Percentiles rank a stretch among this genome's conserved stretches.
These are phyloP conservation scores for Monoplex corrugatus DNA, from an alignment of 2,888 invertebrate genomes.

Conservation along the genomic window DNA sequence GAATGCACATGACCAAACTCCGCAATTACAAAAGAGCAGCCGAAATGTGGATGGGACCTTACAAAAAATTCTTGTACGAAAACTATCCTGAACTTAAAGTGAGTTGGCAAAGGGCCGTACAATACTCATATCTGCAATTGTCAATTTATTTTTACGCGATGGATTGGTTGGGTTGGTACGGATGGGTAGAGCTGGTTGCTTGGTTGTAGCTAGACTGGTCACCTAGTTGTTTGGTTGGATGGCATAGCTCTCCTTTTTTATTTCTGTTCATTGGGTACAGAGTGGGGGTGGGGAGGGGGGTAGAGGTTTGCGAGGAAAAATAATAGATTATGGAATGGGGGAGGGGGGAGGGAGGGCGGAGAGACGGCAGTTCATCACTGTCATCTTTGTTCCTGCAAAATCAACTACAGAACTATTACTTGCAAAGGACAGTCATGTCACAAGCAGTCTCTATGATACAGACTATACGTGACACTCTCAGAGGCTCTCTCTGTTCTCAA, in stretches of 20 bases:
- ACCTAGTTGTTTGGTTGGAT: not conserved
- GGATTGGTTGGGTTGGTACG: not conserved
- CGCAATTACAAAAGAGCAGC: conserved; percentile 75
- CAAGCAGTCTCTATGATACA: too few species aligned
- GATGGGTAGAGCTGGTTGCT: not conserved
- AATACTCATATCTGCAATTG: too few species aligned
- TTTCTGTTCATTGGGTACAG: not conserved
- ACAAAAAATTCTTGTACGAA: conserved; percentile 68
- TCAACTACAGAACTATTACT: too few species aligned
- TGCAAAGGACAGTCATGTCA: too few species aligned
- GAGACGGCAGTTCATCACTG: too few species aligned
- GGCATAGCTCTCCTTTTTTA: not conserved
- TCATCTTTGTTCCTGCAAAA: too few species aligned
- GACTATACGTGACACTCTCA: too few species aligned
- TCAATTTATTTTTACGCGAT: not conserved
- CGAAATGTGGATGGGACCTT: conserved; percentile 71
- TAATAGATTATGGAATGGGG: too few species aligned
- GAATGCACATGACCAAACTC: conserved; percentile 64
- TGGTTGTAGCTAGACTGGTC: not conserved
- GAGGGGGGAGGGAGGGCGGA: too few species aligned
- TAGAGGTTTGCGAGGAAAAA: too few species aligned
- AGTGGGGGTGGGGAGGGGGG: too few species aligned
- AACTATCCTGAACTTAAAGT: conserved; percentile 72
- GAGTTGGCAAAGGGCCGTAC: not conserved
- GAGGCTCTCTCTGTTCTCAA: too few species aligned